Percentiles rank a stretch among this genome's conserved stretches.
phyloP scores from a whole-genome alignment of 2,888 invertebrate genomes.

The Volucella bombylans region DNA sequence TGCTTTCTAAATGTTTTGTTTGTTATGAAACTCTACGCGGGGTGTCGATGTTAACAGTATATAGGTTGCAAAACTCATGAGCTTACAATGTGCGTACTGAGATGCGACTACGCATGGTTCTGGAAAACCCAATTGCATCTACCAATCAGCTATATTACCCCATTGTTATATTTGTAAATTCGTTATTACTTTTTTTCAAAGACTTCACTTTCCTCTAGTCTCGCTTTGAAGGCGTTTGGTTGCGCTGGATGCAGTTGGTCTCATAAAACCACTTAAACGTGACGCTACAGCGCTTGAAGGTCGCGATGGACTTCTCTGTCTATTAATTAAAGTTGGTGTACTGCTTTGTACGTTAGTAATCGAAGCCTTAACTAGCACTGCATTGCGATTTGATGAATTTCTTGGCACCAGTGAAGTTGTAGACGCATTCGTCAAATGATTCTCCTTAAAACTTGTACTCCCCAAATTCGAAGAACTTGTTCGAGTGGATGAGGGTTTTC shows the following conservation, averaged over 20 bases:
- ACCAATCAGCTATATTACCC: background rate
- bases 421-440: conserved; percentile 75
- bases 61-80: background rate
- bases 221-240: conserved; percentile 85
- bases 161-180: background rate
- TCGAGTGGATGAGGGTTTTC: conserved; percentile 56
- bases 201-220: conserved; percentile 45
- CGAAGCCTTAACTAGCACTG: conserved; percentile 79
- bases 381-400: conserved; percentile 77
- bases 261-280: conserved; percentile 88
- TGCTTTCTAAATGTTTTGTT: conserved; percentile 1
- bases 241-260: conserved; percentile 92
- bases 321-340: conserved; percentile 69
- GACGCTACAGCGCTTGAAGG: conserved; percentile 75
- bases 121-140: background rate
- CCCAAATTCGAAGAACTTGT: conserved; percentile 75
- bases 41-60: background rate
- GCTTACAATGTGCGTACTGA: background rate
- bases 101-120: too few relatives aligned
- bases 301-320: conserved; percentile 73
- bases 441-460: conserved; percentile 83
- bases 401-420: conserved; percentile 20
- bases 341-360: conserved; percentile 75
- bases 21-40: background rate
- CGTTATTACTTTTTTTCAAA: background rate